Evolutionary conservation across 2,888 invertebrate genomes (phyloP).

Genomic region (Pachycephus smyrnensis): DNA sequence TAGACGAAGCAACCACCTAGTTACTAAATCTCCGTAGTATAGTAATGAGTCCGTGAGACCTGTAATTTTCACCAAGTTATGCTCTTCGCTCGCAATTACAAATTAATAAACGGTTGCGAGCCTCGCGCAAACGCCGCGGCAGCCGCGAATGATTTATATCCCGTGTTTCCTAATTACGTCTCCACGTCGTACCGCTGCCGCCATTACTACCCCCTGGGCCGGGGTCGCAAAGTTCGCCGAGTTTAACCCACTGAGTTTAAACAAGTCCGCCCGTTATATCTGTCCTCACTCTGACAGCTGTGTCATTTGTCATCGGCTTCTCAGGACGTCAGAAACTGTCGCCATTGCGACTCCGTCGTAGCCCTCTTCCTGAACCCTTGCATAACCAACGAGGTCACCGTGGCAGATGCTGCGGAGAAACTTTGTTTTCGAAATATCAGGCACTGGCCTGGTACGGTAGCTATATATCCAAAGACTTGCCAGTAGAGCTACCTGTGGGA

Average conservation of each 20-base stretch:
- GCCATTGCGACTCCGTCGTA: not conserved
- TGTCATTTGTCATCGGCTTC: slow-evolving; percentile 42
- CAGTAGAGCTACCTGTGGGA: not conserved
- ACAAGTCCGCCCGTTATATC: slow-evolving; percentile 25
- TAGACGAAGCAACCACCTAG: slow-evolving; percentile 22
- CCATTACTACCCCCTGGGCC: slow-evolving; percentile 9
- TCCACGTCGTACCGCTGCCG: not conserved
- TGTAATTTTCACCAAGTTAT: slow-evolving; percentile 55
- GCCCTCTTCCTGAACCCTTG: slow-evolving; percentile 9
- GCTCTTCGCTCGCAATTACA: slow-evolving; percentile 52
- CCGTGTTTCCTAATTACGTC: slow-evolving; percentile 49
- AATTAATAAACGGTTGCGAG: slow-evolving; percentile 58
- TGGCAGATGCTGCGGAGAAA: not conserved
- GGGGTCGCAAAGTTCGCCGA: not conserved
- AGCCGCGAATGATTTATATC: slow-evolving; percentile 52
- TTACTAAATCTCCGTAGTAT: slow-evolving; percentile 53
- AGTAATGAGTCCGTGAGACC: slow-evolving; percentile 50
- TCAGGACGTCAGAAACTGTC: slow-evolving; percentile 14
- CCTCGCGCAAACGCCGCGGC: slow-evolving; percentile 18
- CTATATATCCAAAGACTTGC: not conserved
- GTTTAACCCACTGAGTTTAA: slow-evolving; percentile 24
- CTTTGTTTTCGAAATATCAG: not conserved
- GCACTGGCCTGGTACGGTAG: not conserved
- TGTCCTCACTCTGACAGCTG: slow-evolving; percentile 29
- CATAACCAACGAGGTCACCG: not conserved